phyloP scores from a whole-genome alignment of 1,140 invertebrate genomes.

The Lepidurus packardi region DNA sequence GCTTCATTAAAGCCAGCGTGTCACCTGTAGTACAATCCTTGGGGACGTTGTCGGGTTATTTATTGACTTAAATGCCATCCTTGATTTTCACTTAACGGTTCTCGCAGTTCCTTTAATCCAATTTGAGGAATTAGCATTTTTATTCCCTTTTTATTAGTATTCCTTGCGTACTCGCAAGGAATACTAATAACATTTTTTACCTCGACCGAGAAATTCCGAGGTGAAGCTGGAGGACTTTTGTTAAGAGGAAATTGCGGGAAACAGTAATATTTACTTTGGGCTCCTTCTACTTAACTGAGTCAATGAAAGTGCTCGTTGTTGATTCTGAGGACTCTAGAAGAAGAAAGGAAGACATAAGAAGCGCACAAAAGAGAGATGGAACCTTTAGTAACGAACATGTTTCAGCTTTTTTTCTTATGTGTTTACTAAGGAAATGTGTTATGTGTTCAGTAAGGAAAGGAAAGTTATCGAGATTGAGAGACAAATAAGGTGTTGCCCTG shows the following conservation, averaged over 20 bases:
- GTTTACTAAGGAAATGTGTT: not conserved
- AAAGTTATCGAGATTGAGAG: not conserved
- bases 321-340: not conserved
- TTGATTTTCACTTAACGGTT: too few species aligned
- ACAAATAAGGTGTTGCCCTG: not conserved
- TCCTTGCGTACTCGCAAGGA: too few species aligned
- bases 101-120: too few species aligned
- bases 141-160: too few species aligned
- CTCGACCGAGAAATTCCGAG: too few species aligned
- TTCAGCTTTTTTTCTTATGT: not conserved
- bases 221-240: constrained; percentile 3
- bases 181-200: too few species aligned
- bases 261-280: not conserved
- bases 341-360: constrained; percentile 3
- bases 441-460: too few species aligned
- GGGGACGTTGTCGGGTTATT: not conserved
- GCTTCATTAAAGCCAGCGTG: not conserved
- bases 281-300: not conserved
- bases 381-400: not conserved
- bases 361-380: not conserved
- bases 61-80: not conserved
- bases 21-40: not conserved
- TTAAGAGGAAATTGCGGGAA: not conserved
- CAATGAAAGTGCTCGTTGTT: constrained; percentile 9
- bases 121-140: too few species aligned